phyloP scores from a whole-genome alignment of 2,113 vertebrate species.

The Apus apus region DNA sequence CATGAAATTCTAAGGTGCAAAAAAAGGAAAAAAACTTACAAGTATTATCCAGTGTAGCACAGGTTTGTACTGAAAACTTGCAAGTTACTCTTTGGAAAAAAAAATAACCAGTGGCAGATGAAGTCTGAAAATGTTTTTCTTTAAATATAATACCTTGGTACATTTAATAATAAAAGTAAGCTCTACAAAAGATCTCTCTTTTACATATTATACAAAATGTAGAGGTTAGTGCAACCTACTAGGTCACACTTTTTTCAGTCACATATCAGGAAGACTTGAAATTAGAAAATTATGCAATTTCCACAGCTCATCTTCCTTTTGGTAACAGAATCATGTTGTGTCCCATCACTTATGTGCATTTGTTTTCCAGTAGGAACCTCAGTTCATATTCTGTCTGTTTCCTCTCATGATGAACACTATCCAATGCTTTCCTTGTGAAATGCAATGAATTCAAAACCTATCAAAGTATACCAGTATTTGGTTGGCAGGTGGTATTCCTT shows the following conservation, averaged over 20 bases:
- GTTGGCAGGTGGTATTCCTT: conserved; percentile 74
- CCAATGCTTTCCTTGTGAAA: conserved; percentile 30
- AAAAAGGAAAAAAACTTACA: conserved; percentile 38
- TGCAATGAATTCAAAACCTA: conserved; percentile 43
- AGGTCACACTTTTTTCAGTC: conserved; percentile 81
- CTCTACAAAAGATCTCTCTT: conserved; percentile 87
- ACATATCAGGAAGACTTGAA: conserved; percentile 90
- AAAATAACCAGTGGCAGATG: conserved; percentile 76
- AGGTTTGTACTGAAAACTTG: conserved; percentile 81
- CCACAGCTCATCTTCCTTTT: conserved; percentile 76
- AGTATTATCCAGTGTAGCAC: conserved; percentile 83
- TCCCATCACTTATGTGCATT: conserved; percentile 37
- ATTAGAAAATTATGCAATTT: conserved; percentile 81
- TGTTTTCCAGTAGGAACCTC: conserved; percentile 53
- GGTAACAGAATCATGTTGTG: conserved; percentile 62
- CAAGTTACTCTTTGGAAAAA: conserved; percentile 78
- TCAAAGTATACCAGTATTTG: conserved; percentile 17
- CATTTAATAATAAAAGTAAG: conserved; percentile 87
- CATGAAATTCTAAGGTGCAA: conserved; percentile 75
- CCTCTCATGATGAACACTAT: conserved; percentile 10
- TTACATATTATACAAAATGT: conserved; percentile 88
- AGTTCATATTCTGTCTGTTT: conserved; percentile 39
- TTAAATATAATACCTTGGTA: conserved; percentile 82
- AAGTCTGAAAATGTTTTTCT: conserved; percentile 75
- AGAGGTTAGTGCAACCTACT: conserved; percentile 79